Evolutionary conservation across 2,888 invertebrate genomes (phyloP).

Genomic region (Perizoma affinitatum): DNA sequence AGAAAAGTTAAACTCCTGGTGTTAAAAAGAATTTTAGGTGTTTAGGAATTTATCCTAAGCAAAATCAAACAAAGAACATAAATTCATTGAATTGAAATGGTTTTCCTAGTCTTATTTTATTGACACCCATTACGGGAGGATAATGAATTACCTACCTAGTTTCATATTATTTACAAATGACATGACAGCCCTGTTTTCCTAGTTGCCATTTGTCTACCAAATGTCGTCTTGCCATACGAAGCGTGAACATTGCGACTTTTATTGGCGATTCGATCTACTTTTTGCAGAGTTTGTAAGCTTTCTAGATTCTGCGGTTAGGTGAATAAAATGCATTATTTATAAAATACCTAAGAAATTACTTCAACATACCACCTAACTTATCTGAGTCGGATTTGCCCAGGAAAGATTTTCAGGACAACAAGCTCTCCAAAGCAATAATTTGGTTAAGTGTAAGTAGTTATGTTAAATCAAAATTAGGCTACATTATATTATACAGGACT

Average conservation of each 20-base stretch:
- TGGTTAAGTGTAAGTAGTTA: no score
- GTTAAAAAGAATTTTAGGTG: not conserved
- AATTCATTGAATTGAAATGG: not conserved
- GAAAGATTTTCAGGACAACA: no score
- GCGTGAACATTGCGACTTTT: slow-evolving; percentile 15
- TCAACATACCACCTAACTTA: no score
- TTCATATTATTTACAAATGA: not conserved
- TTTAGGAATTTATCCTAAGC: not conserved
- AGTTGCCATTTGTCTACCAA: slow-evolving; percentile 6
- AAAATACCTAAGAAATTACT: no score
- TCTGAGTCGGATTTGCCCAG: no score
- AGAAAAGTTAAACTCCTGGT: not conserved
- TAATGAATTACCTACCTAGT: not conserved
- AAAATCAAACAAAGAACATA: not conserved
- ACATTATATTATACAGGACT: no score
- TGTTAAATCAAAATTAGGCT: no score
- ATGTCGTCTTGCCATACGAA: slow-evolving; percentile 21
- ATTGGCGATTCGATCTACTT: slow-evolving; percentile 14
- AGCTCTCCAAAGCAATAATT: no score
- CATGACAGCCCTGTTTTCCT: slow-evolving; percentile 11
- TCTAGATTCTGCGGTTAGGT: no score
- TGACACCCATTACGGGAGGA: slow-evolving; percentile 2
- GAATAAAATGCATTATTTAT: no score
- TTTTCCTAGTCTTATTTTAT: not conserved
- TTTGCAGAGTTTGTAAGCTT: not conserved